phyloP scores from a whole-genome alignment of 1,140 invertebrate genomes.

The Copidosoma floridanum region DNA sequence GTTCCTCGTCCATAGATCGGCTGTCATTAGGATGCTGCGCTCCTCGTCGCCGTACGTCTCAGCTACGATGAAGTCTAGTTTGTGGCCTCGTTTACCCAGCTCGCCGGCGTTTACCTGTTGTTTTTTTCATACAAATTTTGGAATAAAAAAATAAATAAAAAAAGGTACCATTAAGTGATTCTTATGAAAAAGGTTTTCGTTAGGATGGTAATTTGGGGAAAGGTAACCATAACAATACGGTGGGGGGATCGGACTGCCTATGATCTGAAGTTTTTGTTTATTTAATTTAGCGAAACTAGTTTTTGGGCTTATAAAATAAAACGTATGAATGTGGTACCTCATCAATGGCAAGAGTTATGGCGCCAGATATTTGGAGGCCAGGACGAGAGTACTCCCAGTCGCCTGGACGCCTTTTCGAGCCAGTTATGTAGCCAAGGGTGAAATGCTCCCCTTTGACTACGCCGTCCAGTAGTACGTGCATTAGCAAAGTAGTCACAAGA shows the following conservation, averaged over 20 bases:
- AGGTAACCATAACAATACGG: too few species aligned
- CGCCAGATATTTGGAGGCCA: conserved; percentile 74
- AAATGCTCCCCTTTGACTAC: conserved; percentile 49
- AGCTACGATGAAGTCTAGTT: conserved; percentile 77
- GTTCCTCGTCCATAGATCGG: conserved; percentile 80
- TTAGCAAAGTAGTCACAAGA: conserved; percentile 35
- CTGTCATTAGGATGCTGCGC: conserved; percentile 81
- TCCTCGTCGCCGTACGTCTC: conserved; percentile 91
- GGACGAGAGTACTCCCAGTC: conserved; percentile 77
- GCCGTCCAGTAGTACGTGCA: conserved; percentile 35
- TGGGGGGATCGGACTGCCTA: too few species aligned
- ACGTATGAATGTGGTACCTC: too few species aligned
- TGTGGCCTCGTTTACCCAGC: conserved; percentile 64
- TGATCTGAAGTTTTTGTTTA: too few species aligned
- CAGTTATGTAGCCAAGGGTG: conserved; percentile 74
- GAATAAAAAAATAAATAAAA: neutral
- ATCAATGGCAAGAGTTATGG: conserved; percentile 77
- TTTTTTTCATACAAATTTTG: neutral
- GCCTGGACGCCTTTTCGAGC: conserved; percentile 70
- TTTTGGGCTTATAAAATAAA: too few species aligned
- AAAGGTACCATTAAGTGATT: neutral
- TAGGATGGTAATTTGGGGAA: too few species aligned
- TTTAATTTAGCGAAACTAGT: too few species aligned
- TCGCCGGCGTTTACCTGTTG: conserved; percentile 61
- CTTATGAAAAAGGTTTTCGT: too few species aligned